Evolutionary conservation across 2,797 vertebrate species (phyloP).

Genomic region (Falco biarmicus): DNA sequence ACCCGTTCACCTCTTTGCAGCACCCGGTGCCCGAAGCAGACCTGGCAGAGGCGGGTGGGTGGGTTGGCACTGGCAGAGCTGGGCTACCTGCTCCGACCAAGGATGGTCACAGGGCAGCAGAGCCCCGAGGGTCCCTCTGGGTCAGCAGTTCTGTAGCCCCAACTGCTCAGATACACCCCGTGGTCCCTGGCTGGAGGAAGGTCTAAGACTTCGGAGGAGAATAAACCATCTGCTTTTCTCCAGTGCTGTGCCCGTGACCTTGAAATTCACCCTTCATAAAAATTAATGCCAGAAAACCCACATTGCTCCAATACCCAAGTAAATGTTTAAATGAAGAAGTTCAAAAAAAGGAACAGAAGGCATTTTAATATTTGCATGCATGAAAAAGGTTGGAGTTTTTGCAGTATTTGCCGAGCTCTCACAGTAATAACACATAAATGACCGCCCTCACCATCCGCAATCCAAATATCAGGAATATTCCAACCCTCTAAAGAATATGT

Average conservation of each 20-base stretch:
- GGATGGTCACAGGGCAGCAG: background rate
- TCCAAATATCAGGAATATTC: background rate
- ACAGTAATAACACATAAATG: no score
- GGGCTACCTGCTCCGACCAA: background rate
- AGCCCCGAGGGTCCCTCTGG: background rate
- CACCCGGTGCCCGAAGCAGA: background rate
- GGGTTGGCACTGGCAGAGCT: background rate
- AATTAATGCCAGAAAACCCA: background rate
- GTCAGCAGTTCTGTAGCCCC: background rate
- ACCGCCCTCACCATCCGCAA: no score
- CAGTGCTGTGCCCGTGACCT: background rate
- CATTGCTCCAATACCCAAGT: background rate
- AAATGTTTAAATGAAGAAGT: background rate
- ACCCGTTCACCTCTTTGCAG: background rate
- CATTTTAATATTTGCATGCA: background rate
- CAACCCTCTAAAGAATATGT: background rate
- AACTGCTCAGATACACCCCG: accelerated
- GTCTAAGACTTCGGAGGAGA: background rate
- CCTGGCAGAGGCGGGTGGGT: background rate
- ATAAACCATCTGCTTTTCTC: background rate
- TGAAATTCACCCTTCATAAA: background rate
- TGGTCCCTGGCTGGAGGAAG: background rate
- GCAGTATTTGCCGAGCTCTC: background rate
- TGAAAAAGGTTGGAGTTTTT: no score
- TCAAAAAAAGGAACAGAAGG: background rate